A percentile compares a stretch with the other conserved stretches of the same genome.
These are phyloP conservation scores for Peromyscus leucopus DNA, from an alignment of 2,113 vertebrate species.

Conservation along the genomic window DNA sequence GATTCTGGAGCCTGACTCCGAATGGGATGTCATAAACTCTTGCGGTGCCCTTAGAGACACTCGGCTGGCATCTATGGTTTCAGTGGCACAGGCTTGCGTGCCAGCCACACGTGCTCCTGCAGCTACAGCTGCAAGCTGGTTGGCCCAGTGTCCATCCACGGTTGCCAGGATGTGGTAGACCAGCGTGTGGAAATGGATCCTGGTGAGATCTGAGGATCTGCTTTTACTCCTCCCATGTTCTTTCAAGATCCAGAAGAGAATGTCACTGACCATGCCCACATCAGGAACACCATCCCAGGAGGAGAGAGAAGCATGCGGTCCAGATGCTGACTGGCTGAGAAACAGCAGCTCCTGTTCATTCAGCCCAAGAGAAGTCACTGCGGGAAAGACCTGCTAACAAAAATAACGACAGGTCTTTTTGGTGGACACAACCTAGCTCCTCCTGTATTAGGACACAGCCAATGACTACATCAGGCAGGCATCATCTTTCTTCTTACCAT, in stretches of 20 bases:
- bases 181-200: conserved; percentile 98
- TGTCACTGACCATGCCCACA: conserved; percentile 95
- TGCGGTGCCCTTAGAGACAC: conserved; percentile 92
- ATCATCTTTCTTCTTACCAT: neutral
- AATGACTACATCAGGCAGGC: neutral
- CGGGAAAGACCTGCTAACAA: conserved; percentile 98
- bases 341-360: conserved; percentile 99
- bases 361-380: conserved; percentile 96
- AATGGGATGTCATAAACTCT: conserved; percentile 91
- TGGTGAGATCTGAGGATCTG: conserved; percentile 91
- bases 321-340: conserved; percentile 92
- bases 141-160: conserved; percentile 95
- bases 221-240: conserved; percentile 88
- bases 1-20: conserved; percentile 85
- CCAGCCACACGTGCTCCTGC: conserved; percentile 94
- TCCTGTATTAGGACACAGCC: neutral
- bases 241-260: conserved; percentile 96
- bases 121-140: conserved; percentile 94
- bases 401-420: conserved; percentile 79
- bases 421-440: neutral
- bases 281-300: conserved; percentile 94
- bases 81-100: conserved; percentile 93
- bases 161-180: conserved; percentile 96
- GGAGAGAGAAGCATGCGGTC: conserved; percentile 91
- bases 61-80: conserved; percentile 88